Base-by-base conservation (phyloP, 2,888 invertebrate genomes). In the Caenorhabditis uteleia region DNA sequence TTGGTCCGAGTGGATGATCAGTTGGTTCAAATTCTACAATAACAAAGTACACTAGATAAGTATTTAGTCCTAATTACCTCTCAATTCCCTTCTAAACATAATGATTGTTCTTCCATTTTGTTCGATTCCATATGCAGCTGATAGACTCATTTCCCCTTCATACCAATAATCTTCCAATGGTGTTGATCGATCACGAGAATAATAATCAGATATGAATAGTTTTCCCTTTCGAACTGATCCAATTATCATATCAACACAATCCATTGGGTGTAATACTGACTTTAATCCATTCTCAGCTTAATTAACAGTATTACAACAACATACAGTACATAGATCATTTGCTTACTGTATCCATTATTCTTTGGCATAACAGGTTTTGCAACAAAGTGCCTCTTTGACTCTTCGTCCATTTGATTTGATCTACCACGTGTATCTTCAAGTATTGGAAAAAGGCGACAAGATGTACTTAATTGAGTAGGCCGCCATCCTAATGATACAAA, bases 391-490 rank as follows among this genome's bases (percentile, higher is more conserved):
- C 70, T 44, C 2, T 73, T 60, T 1, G 66, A 53, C 12, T 59
- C 45, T 7, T 49, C 50, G 33, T 67, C 60, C 46, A 65, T 53
- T 21, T 67, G 42, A 26, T 45, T 40, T n/a, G 38, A 31, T 31
- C 60, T 16, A 23, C 61, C 61, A 5, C 50, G 12, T 1, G 55
- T 55, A 29, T 69, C 69, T 56, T 77, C 78, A 21, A 80, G 54
- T 56, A 79, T 76, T n/a, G 81, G 81, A 48, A 81, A 81, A 3
- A 80, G 62, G n/a, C 81, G 68, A 40, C 81, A 81, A 12, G 77
- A 73, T 7, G 73, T 61, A 34, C 77, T 75, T 16, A 81, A 65
- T 38, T 75, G 67, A 12, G 68, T 66, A 1, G 81, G 81, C 27
- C 81, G 50, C 81, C 81, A 81, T 16, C 82, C 81, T 2, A 81